Base-by-base conservation (phyloP, 2,888 invertebrate genomes). In the Atherix ibis region DNA sequence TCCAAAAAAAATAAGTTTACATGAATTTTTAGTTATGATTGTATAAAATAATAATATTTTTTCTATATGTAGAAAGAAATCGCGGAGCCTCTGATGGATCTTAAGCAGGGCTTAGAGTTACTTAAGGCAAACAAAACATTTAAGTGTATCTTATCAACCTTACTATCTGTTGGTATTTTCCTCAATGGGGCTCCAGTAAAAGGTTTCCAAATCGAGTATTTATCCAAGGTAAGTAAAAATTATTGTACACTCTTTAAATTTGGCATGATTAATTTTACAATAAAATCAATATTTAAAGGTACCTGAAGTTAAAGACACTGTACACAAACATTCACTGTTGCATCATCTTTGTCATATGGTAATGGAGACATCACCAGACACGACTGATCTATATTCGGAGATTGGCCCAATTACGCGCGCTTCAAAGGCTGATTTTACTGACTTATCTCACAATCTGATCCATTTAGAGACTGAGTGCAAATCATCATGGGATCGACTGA, bases 281-380 rank as follows among this genome's bases (percentile, higher is more conserved):
- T 15, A 15, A 25, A 31, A 8, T 13, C n/a, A n/a, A n/a, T n/a
- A n/a, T n/a, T n/a, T n/a, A n/a, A n/a, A 52, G 68, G 88, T 91
- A 50, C 92, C 94, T 52, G 92, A 99, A 68, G 92, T 99, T 27
- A 94, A 97, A 65, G 97, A 97, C 62, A 97, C 97, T 0, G 94
- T 98, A 26, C 92, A 98, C 62, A 99, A 98, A 62, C 95, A 99
- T 64, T 92, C 97, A 5, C 66, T 98, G 40, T 69, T 98, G 40
- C 92, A 97, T 62, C 98, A 99, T 61, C 71, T 98, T 44, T 95
- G 95, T 58, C 85, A 88, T 60, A 89, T 95, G 71, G 91, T 99
- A 41, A 83, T 94, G 67, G 94, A 97, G 53, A 85, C 92, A 58
- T 91, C 84, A 61, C 83, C 89, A 2, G 92, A 94, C 46, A 87